phyloP scores from a whole-genome alignment of 2,113 vertebrate genomes.

The Peucedramus taeniatus region DNA sequence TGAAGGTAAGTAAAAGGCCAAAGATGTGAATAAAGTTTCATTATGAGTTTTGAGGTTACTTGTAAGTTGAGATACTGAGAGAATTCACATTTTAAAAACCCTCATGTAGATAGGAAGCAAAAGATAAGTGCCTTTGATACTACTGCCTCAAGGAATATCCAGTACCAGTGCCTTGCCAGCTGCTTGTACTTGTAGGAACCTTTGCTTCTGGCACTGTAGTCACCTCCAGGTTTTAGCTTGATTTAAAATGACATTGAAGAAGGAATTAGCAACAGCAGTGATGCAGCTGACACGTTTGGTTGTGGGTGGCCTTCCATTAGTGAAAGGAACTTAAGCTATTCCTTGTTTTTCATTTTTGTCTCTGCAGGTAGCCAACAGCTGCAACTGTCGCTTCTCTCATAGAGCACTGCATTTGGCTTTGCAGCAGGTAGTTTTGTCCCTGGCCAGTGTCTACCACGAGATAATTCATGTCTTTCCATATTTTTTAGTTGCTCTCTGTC shows the following conservation, averaged over 20 bases:
- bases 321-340: background rate
- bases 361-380: background rate
- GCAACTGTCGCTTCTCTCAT: background rate
- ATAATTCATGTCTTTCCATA: background rate
- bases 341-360: background rate
- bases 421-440: background rate
- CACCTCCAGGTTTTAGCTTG: background rate
- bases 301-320: background rate
- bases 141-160: background rate
- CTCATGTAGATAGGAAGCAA: background rate
- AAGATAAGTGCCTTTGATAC: background rate
- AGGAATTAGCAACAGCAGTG: background rate
- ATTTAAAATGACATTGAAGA: conserved; percentile 18
- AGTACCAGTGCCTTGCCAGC: background rate
- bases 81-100: background rate
- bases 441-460: background rate
- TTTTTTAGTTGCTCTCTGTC: background rate
- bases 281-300: background rate
- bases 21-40: background rate
- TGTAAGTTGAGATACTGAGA: background rate
- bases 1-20: background rate
- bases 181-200: background rate
- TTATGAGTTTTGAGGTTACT: background rate
- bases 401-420: background rate
- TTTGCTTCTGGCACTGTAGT: background rate